phyloP scores from a whole-genome alignment of 2,113 vertebrate species.

The Brienomyrus longianalis region DNA sequence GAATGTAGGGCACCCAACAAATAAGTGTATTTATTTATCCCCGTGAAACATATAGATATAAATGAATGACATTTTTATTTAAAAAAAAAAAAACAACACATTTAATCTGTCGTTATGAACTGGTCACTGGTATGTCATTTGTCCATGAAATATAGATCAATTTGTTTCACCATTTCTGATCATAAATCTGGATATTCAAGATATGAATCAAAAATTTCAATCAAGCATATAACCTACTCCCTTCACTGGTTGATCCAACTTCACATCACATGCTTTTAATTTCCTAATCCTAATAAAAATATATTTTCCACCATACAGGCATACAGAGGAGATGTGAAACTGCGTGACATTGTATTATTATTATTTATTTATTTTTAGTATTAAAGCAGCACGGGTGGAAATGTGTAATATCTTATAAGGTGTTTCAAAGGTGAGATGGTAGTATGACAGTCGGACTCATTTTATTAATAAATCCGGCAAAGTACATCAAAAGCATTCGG shows the following conservation, averaged over 20 bases:
- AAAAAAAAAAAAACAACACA: neutral
- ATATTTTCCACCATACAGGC: constrained; percentile 18
- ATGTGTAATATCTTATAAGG: constrained; percentile 17
- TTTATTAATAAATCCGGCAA: neutral
- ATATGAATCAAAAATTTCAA: neutral
- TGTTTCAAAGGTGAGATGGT: neutral
- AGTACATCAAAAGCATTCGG: neutral
- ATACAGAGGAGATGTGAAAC: constrained; percentile 16
- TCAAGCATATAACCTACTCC: neutral
- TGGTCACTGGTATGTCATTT: neutral
- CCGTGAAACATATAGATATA: neutral
- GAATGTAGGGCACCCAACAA: constrained; percentile 29
- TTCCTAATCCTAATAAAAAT: constrained; percentile 4
- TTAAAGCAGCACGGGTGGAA: constrained; percentile 28
- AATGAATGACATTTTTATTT: neutral
- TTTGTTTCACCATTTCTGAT: neutral
- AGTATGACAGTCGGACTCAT: neutral
- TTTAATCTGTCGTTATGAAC: neutral
- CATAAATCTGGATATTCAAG: neutral
- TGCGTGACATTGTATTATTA: constrained; percentile 20
- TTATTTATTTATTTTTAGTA: constrained; percentile 12
- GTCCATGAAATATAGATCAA: neutral
- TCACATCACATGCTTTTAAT: neutral
- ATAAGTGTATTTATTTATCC: constrained; percentile 17
- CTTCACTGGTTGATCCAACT: neutral